Evolutionary conservation across 2,797 vertebrate genomes (phyloP), one percentile per base, ranked within the genome.

Genomic region (Diplodus sargus): DNA sequence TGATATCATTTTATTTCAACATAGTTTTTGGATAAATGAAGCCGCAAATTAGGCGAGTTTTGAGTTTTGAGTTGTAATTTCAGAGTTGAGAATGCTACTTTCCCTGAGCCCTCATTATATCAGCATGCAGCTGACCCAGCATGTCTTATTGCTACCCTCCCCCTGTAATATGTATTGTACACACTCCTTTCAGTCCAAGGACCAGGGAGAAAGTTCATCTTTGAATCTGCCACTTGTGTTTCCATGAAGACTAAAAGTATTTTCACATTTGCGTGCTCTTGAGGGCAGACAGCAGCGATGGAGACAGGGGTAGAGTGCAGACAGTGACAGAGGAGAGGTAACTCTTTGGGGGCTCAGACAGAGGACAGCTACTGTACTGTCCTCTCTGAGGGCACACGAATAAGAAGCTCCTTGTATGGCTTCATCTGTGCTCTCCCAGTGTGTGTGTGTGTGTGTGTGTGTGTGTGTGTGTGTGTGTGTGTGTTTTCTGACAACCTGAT

Each of bases 241-340:
- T 63, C 65, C 63, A 72, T 60, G 53, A 66, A 52, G 34, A 57
- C 42, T 11, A 45, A 11, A 57, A 51, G 14, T 53, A 59, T 60
- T 64, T 78, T 64, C 20, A 28, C n/a, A 51, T 48, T 52, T 51
- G 28, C 59, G 59, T 65, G 28, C 52, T 63, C 52, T 69, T 48
- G 72, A 30, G 62, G 47, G 12, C 28, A 52, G 47, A 59, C 53
- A 48, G 59, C 51, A n/a, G 52, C 9, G 10, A 8, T 63, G 34
- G 57, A 45, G 23, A 57, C 18, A 13, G 4, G 25, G 47, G 22
- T 25, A n/a, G 52, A 54, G 17, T 47, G 20, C 8, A 74, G 47
- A 64, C 74, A 70, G 60, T 74, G 75, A 70, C 66, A 83, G 25
- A 76, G 56, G 47, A 70, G 51, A 43, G 45, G 74, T 23, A 25